Evolutionary conservation across 2,113 vertebrate species (phyloP).

Genomic region (Cochlearius cochlearius): DNA sequence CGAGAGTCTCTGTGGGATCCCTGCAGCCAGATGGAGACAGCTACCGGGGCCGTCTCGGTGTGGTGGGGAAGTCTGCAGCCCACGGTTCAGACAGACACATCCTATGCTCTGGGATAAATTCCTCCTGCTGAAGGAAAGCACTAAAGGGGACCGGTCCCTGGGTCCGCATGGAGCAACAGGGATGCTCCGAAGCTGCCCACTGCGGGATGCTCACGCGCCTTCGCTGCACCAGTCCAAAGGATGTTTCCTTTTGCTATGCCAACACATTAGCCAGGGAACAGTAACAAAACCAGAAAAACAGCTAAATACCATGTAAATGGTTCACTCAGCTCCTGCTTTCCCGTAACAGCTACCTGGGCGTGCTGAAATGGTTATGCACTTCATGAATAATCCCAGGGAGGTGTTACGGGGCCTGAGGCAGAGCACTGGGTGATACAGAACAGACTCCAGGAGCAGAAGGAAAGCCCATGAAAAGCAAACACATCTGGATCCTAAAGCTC

Average conservation of each 20-base stretch:
- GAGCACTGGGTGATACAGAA: background rate
- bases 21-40: background rate
- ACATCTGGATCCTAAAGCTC: background rate
- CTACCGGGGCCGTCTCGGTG: rapidly evolving
- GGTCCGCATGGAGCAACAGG: background rate
- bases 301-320: background rate
- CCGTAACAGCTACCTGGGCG: background rate
- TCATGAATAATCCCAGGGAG: background rate
- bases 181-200: background rate
- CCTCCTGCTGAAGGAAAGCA: background rate
- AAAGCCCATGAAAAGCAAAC: background rate
- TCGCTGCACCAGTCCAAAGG: background rate
- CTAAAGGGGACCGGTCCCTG: background rate
- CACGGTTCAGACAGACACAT: background rate
- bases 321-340: background rate
- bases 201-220: background rate
- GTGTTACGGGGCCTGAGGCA: background rate
- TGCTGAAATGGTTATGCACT: background rate
- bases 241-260: background rate
- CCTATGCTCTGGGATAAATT: background rate
- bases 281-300: background rate
- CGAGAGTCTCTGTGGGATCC: background rate
- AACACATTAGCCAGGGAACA: background rate
- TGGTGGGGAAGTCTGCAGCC: background rate
- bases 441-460: background rate